Conservation (phyloP, 2,113 vertebrate species). For the Melanerpes formicivorus region DNA sequence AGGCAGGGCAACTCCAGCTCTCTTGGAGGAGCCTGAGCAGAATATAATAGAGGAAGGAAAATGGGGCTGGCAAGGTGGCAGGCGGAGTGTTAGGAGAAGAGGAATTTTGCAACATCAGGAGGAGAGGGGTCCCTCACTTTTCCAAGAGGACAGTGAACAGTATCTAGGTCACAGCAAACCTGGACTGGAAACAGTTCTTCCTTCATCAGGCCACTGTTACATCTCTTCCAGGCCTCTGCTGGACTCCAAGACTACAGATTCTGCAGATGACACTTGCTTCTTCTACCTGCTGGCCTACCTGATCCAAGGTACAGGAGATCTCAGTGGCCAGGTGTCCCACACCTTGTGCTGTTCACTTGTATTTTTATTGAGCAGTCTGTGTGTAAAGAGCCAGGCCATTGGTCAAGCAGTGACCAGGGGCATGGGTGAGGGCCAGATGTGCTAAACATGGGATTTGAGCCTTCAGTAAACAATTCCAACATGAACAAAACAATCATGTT, state of each 20-base stretch:
- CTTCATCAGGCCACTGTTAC: neutral
- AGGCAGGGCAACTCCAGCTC: neutral
- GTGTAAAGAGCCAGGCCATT: neutral
- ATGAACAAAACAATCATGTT: neutral
- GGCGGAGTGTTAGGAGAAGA: neutral
- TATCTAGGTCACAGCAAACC: neutral
- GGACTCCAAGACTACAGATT: slow-evolving; percentile 70
- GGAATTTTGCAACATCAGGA: neutral
- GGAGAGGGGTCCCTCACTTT: neutral
- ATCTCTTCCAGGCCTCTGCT: slow-evolving; percentile 57
- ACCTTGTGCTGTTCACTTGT: neutral
- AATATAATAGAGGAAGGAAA: neutral
- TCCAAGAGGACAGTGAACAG: neutral
- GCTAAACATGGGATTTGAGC: neutral
- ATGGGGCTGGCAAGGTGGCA: neutral
- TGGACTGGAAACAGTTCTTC: neutral
- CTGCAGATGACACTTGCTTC: slow-evolving; percentile 52
- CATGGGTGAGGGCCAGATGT: neutral
- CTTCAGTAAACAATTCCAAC: neutral
- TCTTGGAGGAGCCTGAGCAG: neutral
- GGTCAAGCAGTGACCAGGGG: fast-evolving
- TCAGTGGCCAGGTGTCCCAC: neutral
- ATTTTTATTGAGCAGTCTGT: neutral
- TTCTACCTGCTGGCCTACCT: slow-evolving; percentile 87
- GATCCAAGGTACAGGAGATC: slow-evolving; percentile 77